Percentiles rank a stretch among this genome's conserved stretches.
Evolutionary conservation across 2,797 vertebrate species (phyloP).

Genomic region (Rhinogobio ventralis): DNA sequence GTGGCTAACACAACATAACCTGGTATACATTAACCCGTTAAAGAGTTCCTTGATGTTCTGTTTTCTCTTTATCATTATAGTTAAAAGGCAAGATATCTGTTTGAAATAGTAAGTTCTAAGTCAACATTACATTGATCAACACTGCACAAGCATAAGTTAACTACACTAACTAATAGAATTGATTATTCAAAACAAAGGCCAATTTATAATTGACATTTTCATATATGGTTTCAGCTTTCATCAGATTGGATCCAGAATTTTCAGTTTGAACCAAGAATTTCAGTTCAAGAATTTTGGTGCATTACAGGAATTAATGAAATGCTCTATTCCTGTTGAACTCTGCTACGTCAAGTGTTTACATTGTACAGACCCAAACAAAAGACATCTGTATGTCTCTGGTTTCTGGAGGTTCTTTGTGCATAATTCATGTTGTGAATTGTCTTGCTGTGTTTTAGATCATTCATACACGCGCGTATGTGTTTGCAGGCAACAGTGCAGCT

Average conservation of each 20-base stretch:
- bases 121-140: neutral
- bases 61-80: neutral
- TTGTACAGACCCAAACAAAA: conserved; percentile 31
- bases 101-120: neutral
- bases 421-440: conserved; percentile 29
- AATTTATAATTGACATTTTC: neutral
- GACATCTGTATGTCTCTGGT: conserved; percentile 32
- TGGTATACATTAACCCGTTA: neutral
- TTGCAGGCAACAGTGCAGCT: conserved; percentile 41
- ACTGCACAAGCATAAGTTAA: neutral
- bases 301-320: neutral
- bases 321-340: neutral
- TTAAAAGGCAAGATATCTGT: neutral
- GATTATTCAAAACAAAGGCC: neutral
- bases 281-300: neutral
- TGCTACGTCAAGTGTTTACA: conserved; percentile 4
- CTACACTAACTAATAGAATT: neutral
- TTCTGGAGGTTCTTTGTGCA: conserved; percentile 41
- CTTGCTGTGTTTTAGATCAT: conserved; percentile 33
- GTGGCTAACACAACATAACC: neutral
- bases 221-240: neutral
- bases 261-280: neutral
- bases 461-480: conserved; percentile 20
- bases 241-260: neutral
- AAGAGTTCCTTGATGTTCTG: neutral